These are phyloP conservation scores for Salvelinus namaycush DNA, from an alignment of 2,113 vertebrate species.

Conservation along the genomic window DNA sequence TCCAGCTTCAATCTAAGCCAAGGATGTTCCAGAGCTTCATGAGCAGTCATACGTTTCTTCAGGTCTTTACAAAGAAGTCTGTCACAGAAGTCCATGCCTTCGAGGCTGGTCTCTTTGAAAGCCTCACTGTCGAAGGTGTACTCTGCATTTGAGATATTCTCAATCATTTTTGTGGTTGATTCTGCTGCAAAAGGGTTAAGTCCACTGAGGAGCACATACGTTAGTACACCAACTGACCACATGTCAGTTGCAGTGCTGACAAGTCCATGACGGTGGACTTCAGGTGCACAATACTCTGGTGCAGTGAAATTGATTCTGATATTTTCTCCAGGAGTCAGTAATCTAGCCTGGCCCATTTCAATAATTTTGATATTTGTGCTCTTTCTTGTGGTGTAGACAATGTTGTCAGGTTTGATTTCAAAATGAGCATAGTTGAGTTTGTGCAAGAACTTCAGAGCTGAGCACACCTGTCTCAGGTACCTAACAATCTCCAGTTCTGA, in stretches of 20 bases:
- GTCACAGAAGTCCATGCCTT: constrained; percentile 96
- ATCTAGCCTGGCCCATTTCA: constrained; percentile 94
- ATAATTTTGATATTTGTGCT: constrained; percentile 89
- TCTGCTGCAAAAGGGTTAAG: constrained; percentile 95
- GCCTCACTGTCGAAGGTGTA: constrained; percentile 94
- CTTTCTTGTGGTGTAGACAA: constrained; percentile 91
- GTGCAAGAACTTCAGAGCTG: constrained; percentile 89
- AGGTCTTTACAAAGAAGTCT: constrained; percentile 90
- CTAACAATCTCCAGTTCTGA: constrained; percentile 92
- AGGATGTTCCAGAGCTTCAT: constrained; percentile 88
- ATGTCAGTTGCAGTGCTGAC: constrained; percentile 93
- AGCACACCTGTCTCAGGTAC: constrained; percentile 90
- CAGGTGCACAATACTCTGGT: constrained; percentile 93
- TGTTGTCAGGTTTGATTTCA: constrained; percentile 95
- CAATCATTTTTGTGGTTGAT: constrained; percentile 90
- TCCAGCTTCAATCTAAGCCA: constrained; percentile 95
- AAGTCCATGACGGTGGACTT: constrained; percentile 91
- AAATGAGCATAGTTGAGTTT: constrained; percentile 88
- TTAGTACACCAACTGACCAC: constrained; percentile 95
- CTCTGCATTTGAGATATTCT: constrained; percentile 92
- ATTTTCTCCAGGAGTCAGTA: constrained; percentile 92
- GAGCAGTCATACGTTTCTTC: constrained; percentile 93
- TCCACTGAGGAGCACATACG: constrained; percentile 93
- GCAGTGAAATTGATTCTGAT: constrained; percentile 91
- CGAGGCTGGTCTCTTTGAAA: constrained; percentile 88